Evolutionary conservation across 2,888 invertebrate genomes (phyloP).

Genomic region (Pristionchus entomophagus): DNA sequence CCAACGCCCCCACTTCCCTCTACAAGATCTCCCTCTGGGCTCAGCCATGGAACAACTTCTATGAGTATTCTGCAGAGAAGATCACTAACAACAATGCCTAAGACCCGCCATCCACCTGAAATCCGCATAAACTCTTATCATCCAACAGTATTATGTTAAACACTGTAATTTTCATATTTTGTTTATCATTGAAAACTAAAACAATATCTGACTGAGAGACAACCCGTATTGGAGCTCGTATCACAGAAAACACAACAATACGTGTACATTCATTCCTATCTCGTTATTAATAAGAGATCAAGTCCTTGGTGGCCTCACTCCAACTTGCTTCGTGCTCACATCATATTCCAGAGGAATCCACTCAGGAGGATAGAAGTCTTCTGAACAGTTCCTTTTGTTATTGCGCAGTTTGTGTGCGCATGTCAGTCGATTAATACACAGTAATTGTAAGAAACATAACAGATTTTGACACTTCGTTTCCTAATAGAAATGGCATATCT

Average conservation of each 20-base stretch:
- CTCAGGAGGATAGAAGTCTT: conserved; percentile 42
- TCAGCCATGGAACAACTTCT: background rate
- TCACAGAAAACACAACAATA: conserved; percentile 17
- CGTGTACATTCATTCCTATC: background rate
- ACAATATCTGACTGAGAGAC: background rate
- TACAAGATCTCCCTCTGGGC: background rate
- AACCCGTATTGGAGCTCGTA: conserved; percentile 3
- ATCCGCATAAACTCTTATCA: no score
- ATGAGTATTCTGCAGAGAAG: background rate
- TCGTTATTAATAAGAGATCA: background rate
- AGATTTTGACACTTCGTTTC: background rate
- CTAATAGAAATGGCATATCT: background rate
- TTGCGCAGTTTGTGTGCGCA: background rate
- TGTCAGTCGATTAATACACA: background rate
- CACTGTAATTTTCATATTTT: no score
- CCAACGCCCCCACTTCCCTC: background rate
- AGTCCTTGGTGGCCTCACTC: conserved; percentile 30
- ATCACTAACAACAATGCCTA: no score
- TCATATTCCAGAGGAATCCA: conserved; percentile 42
- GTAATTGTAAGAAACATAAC: background rate
- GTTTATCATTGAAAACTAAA: no score
- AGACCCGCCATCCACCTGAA: no score
- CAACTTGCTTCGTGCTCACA: conserved; percentile 20
- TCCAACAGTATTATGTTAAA: no score
- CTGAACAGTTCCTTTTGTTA: background rate